phyloP scores from a whole-genome alignment of 2,888 invertebrate species.

The Drosophila falleni region DNA sequence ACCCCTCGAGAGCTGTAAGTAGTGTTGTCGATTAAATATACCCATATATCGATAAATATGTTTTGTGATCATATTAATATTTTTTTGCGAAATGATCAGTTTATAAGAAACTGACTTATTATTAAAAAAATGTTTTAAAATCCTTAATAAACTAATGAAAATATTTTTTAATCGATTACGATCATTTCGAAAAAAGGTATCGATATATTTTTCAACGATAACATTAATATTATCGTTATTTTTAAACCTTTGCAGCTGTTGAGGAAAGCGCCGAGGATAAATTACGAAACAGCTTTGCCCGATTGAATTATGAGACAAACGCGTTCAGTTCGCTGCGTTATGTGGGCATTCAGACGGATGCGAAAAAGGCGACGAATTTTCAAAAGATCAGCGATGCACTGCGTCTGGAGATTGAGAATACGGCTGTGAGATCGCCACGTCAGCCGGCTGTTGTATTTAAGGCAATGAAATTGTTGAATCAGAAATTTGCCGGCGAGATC shows the following conservation, averaged over 20 bases:
- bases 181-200: too few relatives aligned
- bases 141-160: too few relatives aligned
- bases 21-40: background rate
- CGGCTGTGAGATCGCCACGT: slow-evolving; percentile 89
- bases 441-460: slow-evolving; percentile 89
- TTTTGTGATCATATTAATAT: background rate
- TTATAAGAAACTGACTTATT: too few relatives aligned
- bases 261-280: slow-evolving; percentile 88
- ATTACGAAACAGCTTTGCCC: slow-evolving; percentile 88
- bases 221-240: too few relatives aligned
- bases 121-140: too few relatives aligned
- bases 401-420: slow-evolving; percentile 89
- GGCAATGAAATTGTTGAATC: slow-evolving; percentile 90
- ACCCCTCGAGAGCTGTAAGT: slow-evolving; percentile 87
- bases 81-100: background rate
- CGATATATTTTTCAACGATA: too few relatives aligned
- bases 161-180: too few relatives aligned
- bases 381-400: slow-evolving; percentile 87
- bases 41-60: background rate
- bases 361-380: slow-evolving; percentile 87
- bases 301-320: slow-evolving; percentile 88
- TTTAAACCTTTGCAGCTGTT: slow-evolving; percentile 86
- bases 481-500: slow-evolving; percentile 90
- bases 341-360: slow-evolving; percentile 87
- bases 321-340: slow-evolving; percentile 91